Evolutionary conservation across 2,888 invertebrate species (phyloP).

Genomic region (Glaucopsyche alexis): DNA sequence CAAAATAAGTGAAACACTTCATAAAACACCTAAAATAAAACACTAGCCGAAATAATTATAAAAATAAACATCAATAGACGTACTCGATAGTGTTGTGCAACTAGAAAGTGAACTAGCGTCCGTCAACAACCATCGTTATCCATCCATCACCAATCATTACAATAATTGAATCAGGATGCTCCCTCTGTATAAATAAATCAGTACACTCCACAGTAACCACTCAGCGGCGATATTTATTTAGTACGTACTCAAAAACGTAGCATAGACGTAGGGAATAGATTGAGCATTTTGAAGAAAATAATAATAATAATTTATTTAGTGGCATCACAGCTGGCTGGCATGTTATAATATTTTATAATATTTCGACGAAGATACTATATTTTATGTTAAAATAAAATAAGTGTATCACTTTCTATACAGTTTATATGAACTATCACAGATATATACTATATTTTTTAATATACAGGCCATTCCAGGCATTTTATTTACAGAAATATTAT

Average conservation of each 20-base stretch:
- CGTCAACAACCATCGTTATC: slow-evolving; percentile 41
- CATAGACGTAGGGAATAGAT: background rate
- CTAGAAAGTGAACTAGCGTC: slow-evolving; percentile 30
- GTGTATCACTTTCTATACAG: too few relatives aligned
- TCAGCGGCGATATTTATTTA: slow-evolving; percentile 58
- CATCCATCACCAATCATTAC: slow-evolving; percentile 53
- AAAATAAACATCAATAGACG: background rate
- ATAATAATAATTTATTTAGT: too few relatives aligned
- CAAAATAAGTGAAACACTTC: too few relatives aligned
- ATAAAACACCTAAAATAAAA: too few relatives aligned
- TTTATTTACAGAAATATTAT: too few relatives aligned
- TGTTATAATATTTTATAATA: too few relatives aligned
- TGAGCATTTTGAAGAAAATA: background rate
- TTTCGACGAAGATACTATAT: too few relatives aligned
- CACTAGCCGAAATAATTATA: background rate
- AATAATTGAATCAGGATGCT: slow-evolving; percentile 71
- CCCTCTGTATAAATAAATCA: slow-evolving; percentile 63
- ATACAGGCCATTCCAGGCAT: too few relatives aligned
- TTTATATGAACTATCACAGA: too few relatives aligned
- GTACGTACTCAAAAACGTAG: slow-evolving; percentile 47
- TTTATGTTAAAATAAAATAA: too few relatives aligned
- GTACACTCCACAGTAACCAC: slow-evolving; percentile 48
- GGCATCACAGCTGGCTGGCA: too few relatives aligned
- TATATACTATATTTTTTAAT: too few relatives aligned
- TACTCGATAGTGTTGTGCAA: background rate